These are phyloP conservation scores for Osedax frankpressi DNA, from an alignment of 2,888 invertebrate genomes.

Conservation along the genomic window DNA sequence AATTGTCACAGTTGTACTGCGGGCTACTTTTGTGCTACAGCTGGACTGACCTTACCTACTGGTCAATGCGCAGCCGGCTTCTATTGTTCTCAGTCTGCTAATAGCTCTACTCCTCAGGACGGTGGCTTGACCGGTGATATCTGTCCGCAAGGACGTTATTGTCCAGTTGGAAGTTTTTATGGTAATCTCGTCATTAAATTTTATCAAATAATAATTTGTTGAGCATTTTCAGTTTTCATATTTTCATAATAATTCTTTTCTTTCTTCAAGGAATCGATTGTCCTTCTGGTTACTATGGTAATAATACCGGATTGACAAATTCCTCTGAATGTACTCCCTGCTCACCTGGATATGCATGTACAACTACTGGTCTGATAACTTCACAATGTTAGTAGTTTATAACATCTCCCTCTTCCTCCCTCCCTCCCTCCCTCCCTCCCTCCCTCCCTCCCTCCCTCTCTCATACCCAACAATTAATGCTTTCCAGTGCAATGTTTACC, in stretches of 20 bases:
- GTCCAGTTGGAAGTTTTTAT: constrained; percentile 30
- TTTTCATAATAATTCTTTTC: too few relatives aligned
- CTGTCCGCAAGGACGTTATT: constrained; percentile 37
- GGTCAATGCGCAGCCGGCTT: constrained; percentile 37
- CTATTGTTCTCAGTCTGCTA: constrained; percentile 32
- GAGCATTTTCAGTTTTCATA: too few relatives aligned
- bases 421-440: too few relatives aligned
- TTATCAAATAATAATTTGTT: too few relatives aligned
- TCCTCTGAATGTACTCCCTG: constrained; percentile 36
- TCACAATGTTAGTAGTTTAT: too few relatives aligned
- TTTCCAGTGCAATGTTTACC: constrained; percentile 31
- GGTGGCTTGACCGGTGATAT: constrained; percentile 35
- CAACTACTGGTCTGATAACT: constrained; percentile 30
- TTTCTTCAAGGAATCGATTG: constrained; percentile 33
- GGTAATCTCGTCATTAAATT: too few relatives aligned
- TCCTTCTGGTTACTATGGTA: constrained; percentile 37
- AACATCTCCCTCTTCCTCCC: too few relatives aligned
- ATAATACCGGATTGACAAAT: constrained; percentile 36
- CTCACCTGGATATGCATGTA: constrained; percentile 37
- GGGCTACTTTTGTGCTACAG: constrained; percentile 35
- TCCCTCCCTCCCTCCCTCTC: too few relatives aligned
- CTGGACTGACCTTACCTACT: constrained; percentile 33
- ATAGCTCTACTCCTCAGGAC: constrained; percentile 35
- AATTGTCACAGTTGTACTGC: constrained; percentile 33
- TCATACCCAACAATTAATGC: too few relatives aligned